These are phyloP conservation scores for Berghia stephanieae DNA, from an alignment of 1,140 invertebrate genomes.

Conservation along the genomic window DNA sequence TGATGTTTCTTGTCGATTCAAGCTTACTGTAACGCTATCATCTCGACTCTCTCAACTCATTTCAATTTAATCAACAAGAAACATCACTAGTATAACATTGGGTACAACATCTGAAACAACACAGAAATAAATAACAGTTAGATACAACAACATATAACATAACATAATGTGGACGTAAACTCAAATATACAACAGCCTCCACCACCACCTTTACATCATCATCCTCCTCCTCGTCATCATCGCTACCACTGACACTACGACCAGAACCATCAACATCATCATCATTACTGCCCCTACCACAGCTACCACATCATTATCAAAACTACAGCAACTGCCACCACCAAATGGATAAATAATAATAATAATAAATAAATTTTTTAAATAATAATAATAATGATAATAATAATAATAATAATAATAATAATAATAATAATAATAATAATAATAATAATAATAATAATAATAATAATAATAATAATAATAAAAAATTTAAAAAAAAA, in stretches of 20 bases:
- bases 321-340: constrained; percentile 1
- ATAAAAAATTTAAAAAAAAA: not conserved
- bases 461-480: not conserved
- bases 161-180: too few species aligned
- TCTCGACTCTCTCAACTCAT: too few species aligned
- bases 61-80: too few species aligned
- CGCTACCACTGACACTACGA: not conserved
- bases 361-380: constrained; percentile 26
- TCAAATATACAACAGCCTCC: too few species aligned
- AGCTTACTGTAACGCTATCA: constrained; percentile 87
- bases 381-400: not conserved
- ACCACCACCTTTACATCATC: too few species aligned
- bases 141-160: too few species aligned
- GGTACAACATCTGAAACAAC: too few species aligned
- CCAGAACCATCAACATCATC: too few species aligned
- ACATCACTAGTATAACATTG: too few species aligned
- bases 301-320: too few species aligned
- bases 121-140: too few species aligned
- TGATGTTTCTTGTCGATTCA: constrained; percentile 90
- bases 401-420: constrained; percentile 23
- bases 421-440: constrained; percentile 15
- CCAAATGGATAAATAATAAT: not conserved
- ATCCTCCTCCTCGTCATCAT: not conserved
- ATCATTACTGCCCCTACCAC: too few species aligned
- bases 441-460: not conserved